Conservation (phyloP, 2,113 vertebrate genomes). For the Potamarius usumacintae region DNA sequence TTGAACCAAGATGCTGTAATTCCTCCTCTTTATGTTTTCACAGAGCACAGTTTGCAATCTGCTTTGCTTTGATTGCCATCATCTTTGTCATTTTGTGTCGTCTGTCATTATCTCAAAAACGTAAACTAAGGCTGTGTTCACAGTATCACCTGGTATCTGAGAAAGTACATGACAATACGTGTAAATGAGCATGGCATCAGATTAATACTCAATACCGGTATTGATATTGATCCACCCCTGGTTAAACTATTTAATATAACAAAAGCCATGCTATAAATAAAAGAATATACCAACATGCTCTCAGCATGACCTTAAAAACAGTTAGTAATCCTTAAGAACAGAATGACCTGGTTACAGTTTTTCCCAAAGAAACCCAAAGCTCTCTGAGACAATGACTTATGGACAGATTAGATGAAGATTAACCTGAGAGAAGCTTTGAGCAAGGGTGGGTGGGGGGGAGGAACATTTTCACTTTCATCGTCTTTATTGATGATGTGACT, state of each 20-base stretch:
- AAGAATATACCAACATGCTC: background rate
- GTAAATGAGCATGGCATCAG: background rate
- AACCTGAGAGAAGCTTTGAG: constrained; percentile 11
- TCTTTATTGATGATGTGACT: constrained; percentile 16
- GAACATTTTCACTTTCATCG: constrained; percentile 10
- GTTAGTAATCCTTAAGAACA: background rate
- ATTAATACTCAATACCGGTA: background rate
- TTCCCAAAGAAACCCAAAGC: background rate
- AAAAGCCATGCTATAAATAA: background rate
- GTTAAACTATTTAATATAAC: background rate
- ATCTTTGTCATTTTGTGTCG: background rate
- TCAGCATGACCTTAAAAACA: constrained; percentile 57
- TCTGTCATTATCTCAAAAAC: background rate
- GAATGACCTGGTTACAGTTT: background rate
- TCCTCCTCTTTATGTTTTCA: background rate
- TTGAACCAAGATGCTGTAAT: background rate
- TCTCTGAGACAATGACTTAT: constrained; percentile 9
- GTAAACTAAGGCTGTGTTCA: background rate
- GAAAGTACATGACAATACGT: background rate
- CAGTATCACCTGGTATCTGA: background rate
- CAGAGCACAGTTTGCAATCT: background rate
- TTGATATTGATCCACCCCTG: background rate
- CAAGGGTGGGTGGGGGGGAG: background rate
- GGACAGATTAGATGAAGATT: constrained; percentile 31
- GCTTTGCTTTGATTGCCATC: background rate